A percentile compares a stretch with the other conserved stretches of the same genome.
Conservation (phyloP, 2,888 invertebrate genomes). For the Apocheima hispidaria region DNA sequence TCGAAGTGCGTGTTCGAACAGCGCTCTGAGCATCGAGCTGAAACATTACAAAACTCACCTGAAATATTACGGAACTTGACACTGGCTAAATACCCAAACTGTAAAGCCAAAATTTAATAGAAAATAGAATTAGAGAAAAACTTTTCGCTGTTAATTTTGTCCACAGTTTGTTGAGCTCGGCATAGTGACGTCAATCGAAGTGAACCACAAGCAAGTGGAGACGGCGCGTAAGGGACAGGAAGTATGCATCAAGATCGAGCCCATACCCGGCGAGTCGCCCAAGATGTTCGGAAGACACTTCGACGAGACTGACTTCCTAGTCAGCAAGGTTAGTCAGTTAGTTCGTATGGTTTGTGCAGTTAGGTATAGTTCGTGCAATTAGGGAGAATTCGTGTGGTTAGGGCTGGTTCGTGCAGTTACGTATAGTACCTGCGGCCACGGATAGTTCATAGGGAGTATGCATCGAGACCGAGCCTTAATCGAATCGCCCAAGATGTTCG, state of each 20-base stretch:
- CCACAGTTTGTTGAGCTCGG: constrained; percentile 96
- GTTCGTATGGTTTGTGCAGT: too few relatives aligned
- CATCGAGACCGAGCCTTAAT: constrained; percentile 98
- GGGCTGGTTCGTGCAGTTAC: too few relatives aligned
- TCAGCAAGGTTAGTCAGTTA: constrained; percentile 86
- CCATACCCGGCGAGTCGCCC: constrained; percentile 98
- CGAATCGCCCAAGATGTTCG: constrained; percentile 99
- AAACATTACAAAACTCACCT: too few relatives aligned
- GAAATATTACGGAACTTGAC: too few relatives aligned
- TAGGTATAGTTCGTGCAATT: too few relatives aligned
- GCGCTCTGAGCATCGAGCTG: too few relatives aligned
- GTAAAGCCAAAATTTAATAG: too few relatives aligned
- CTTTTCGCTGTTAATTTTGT: constrained; percentile 5
- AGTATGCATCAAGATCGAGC: constrained; percentile 98
- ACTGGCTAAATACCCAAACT: too few relatives aligned
- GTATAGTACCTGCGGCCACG: too few relatives aligned
- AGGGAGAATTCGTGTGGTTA: too few relatives aligned
- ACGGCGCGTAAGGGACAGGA: constrained; percentile 98
- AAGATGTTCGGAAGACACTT: constrained; percentile 99
- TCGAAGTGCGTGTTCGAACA: too few relatives aligned
- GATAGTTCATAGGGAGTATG: constrained; percentile 97
- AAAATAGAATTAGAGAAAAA: too few relatives aligned
- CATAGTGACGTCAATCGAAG: constrained; percentile 97
- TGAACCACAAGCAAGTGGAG: constrained; percentile 97
- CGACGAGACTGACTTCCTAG: constrained; percentile 96